Percentiles rank a stretch among this genome's conserved stretches.
Evolutionary conservation across 2,797 vertebrate genomes (phyloP).

Genomic region (Momotus momota): DNA sequence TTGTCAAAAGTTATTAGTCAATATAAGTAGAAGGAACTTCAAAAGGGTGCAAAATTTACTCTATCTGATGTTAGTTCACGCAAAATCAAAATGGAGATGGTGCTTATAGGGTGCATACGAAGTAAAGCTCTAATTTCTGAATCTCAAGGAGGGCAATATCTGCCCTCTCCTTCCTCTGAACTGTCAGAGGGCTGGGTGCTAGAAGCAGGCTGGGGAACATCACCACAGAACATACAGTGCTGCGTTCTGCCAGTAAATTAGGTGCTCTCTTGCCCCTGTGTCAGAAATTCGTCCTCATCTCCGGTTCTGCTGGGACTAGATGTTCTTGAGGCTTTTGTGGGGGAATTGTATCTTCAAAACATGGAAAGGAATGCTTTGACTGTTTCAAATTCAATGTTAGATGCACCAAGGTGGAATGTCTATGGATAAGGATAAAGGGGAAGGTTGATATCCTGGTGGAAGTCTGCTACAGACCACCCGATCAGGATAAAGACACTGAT

Average conservation of each 20-base stretch:
- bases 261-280: accelerated
- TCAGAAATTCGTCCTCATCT: neutral
- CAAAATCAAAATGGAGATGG: neutral
- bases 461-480: too few relatives aligned
- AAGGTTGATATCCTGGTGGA: too few relatives aligned
- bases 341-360: neutral
- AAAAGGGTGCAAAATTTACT: neutral
- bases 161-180: neutral
- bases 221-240: neutral
- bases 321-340: neutral
- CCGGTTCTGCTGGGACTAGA: neutral
- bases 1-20: constrained; percentile 30
- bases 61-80: neutral
- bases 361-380: neutral
- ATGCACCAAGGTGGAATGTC: too few relatives aligned
- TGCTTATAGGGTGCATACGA: neutral
- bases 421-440: too few relatives aligned
- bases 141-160: neutral
- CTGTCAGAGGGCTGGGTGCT: neutral
- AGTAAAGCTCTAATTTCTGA: neutral
- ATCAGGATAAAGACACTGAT: too few relatives aligned
- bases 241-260: neutral
- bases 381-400: too few relatives aligned
- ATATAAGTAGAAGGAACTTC: constrained; percentile 23
- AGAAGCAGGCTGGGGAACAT: neutral